Evolutionary conservation across 1,140 invertebrate species (phyloP), one percentile per base, ranked within the genome.

Genomic region (Aplysia californica): DNA sequence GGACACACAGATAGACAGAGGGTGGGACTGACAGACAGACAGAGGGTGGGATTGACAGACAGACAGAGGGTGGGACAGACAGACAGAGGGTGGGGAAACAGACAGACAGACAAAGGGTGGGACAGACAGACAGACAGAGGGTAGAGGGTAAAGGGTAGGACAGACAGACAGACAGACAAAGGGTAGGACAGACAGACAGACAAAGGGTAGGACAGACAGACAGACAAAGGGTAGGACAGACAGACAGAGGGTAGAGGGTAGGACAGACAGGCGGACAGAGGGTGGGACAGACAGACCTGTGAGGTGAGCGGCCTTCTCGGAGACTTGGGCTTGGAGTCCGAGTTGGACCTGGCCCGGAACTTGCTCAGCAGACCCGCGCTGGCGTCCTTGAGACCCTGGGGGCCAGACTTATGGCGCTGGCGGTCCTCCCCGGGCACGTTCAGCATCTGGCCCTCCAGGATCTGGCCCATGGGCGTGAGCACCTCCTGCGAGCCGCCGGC

Each of bases 281-380:
- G n/a, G 15, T 50, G n/a, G n/a, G n/a, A n/a, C n/a, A n/a, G n/a
- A 65, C 76, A 64, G 15, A 81, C 80, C 77, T 81, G 77, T 39
- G 75, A 35, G 10, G 72, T 35, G 26, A 77, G 71, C 33, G 66
- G 66, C 38, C 59, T 66, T 61, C 65, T 70, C 2, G 65, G 59
- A 29, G 76, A 66, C 75, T 73, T 80, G 75, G 83, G 75, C 76
- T 82, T 80, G 0, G 86, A 86, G 72, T 87, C 86, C 21, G 86
- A 87, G 79, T 86, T 86, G 36, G 86, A 86, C 18, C 85, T 70
- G 0, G 83, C 74, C 58, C 86, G 76, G 77, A 86, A 86, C 67
- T 83, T 85, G 66, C 79, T 84, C 77, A 86, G 82, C 73, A 87
- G 85, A 50, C 81, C 79, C 67, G 82, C 84, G 31, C 64, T 41